A percentile compares a stretch with the other conserved stretches of the same genome.
These are phyloP conservation scores for Petroica traversi DNA, from an alignment of 2,113 vertebrate genomes.

Conservation along the genomic window DNA sequence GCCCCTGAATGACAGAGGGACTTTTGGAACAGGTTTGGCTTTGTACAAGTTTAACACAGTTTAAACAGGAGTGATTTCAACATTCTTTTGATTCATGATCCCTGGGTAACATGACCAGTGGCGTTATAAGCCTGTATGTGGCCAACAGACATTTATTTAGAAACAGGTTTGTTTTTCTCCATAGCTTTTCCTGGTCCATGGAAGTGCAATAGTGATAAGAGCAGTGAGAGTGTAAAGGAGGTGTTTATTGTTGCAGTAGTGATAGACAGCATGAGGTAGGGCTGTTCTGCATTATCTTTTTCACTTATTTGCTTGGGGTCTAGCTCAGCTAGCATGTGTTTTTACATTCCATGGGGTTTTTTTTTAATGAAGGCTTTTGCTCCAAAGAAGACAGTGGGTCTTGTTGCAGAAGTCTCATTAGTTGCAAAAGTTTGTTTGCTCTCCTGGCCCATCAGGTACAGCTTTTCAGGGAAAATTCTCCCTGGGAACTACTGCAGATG, in stretches of 20 bases:
- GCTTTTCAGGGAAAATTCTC: not conserved
- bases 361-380: not conserved
- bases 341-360: fast-evolving
- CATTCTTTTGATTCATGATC: not conserved
- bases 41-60: not conserved
- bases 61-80: not conserved
- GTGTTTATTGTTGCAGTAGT: not conserved
- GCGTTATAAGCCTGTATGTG: not conserved
- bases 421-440: not conserved
- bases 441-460: not conserved
- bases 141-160: not conserved
- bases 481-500: not conserved
- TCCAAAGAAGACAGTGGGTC: not conserved
- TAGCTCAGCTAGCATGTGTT: not conserved
- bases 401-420: not conserved
- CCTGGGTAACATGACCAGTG: not conserved
- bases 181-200: not conserved
- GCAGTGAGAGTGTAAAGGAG: not conserved
- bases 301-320: not conserved
- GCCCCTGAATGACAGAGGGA: not conserved
- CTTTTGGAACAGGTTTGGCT: not conserved
- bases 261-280: not conserved
- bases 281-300: not conserved
- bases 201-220: not conserved
- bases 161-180: not conserved